phyloP scores from a whole-genome alignment of 2,113 vertebrate genomes.

The Myotis yumanensis region DNA sequence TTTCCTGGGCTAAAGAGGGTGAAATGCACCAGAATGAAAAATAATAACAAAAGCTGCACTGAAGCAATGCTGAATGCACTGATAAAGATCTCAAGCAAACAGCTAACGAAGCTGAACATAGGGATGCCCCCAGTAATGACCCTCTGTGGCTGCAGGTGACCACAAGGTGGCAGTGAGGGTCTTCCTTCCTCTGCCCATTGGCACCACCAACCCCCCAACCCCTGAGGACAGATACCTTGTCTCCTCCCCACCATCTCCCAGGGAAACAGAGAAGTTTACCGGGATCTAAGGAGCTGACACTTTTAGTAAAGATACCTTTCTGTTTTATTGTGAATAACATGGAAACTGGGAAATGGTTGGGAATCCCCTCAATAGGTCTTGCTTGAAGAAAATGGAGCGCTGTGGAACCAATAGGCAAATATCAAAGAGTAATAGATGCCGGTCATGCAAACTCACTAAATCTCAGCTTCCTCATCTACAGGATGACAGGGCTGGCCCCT shows the following conservation, averaged over 20 bases:
- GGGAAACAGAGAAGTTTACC: neutral
- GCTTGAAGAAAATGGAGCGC: constrained; percentile 15
- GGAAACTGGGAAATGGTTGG: constrained; percentile 31
- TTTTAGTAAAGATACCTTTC: neutral
- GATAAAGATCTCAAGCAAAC: neutral
- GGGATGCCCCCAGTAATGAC: neutral
- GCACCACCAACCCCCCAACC: neutral
- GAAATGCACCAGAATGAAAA: constrained; percentile 44
- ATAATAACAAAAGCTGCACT: neutral
- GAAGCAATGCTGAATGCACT: neutral
- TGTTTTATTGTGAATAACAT: neutral
- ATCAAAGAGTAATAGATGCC: neutral
- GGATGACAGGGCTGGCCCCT: neutral
- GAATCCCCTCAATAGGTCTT: neutral
- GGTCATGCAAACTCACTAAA: neutral
- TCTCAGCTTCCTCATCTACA: neutral
- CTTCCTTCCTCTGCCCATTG: neutral
- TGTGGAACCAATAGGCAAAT: constrained; percentile 24
- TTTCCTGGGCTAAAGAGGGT: constrained; percentile 17
- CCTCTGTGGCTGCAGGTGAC: constrained; percentile 41
- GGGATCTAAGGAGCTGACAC: neutral
- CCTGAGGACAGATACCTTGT: neutral
- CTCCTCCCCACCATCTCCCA: neutral
- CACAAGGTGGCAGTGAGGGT: constrained; percentile 75
- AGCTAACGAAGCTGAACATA: neutral